These are phyloP conservation scores for Tholera decimalis DNA, from an alignment of 2,888 invertebrate species.

Conservation along the genomic window DNA sequence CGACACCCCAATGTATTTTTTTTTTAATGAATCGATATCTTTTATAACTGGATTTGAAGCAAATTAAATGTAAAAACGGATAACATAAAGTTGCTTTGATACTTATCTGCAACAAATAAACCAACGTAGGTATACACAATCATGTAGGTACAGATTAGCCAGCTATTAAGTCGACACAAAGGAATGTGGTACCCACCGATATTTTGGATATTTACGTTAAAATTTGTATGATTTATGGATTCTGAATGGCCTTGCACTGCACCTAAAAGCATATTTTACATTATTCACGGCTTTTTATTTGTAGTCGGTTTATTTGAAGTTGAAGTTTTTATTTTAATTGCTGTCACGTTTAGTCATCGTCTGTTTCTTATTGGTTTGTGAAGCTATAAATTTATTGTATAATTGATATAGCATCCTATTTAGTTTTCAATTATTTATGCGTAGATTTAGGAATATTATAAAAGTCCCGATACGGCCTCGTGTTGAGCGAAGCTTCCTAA, in stretches of 20 bases:
- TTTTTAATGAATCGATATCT: too few relatives aligned
- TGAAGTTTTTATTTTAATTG: conserved; percentile 12
- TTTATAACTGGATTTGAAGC: background rate
- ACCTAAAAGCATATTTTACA: conserved; percentile 42
- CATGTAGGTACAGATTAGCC: background rate
- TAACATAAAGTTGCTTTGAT: too few relatives aligned
- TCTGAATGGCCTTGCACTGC: conserved; percentile 37
- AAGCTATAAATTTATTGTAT: conserved; percentile 22
- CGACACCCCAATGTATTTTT: too few relatives aligned
- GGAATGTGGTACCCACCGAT: background rate
- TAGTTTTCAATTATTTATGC: background rate
- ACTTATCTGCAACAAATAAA: background rate
- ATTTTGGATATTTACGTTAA: conserved; percentile 8
- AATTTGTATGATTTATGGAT: conserved; percentile 45
- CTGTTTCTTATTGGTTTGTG: conserved; percentile 15
- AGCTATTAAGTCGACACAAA: conserved; percentile 9
- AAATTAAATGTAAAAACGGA: background rate
- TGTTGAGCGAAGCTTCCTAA: too few relatives aligned
- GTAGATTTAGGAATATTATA: too few relatives aligned
- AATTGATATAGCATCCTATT: conserved; percentile 16
- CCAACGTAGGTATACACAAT: background rate
- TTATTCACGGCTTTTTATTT: conserved; percentile 32
- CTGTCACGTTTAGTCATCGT: conserved; percentile 30
- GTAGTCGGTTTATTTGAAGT: conserved; percentile 46
- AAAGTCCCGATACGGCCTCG: too few relatives aligned